These are phyloP conservation scores for Carassius carassius DNA, from an alignment of 2,113 vertebrate genomes.

Conservation along the genomic window DNA sequence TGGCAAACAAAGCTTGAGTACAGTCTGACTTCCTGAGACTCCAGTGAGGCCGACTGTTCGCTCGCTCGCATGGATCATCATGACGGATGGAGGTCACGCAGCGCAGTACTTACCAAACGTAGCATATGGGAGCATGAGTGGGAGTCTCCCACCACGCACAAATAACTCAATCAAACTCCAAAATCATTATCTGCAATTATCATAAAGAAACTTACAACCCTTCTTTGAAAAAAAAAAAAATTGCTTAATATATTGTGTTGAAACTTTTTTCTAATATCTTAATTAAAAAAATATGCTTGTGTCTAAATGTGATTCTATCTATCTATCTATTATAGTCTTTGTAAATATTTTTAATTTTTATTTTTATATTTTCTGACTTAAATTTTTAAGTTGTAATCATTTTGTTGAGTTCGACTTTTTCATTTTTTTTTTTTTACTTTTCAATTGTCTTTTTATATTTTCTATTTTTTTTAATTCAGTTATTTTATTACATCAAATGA, in stretches of 20 bases:
- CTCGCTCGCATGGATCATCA: slow-evolving; percentile 41
- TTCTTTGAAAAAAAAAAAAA: neutral
- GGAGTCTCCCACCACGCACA: neutral
- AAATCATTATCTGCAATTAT: slow-evolving; percentile 17
- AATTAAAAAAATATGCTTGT: neutral
- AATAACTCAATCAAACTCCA: slow-evolving; percentile 6
- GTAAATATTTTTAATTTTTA: too few species aligned
- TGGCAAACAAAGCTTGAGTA: slow-evolving; percentile 37
- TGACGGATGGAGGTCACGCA: slow-evolving; percentile 42
- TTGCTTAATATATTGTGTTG: neutral
- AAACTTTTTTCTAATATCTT: neutral
- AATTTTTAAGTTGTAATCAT: too few species aligned
- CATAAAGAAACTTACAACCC: slow-evolving; percentile 16
- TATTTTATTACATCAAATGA: too few species aligned
- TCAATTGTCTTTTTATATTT: too few species aligned
- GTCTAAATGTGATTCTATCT: neutral
- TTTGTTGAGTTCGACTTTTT: too few species aligned
- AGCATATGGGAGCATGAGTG: slow-evolving; percentile 39
- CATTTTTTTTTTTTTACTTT: too few species aligned
- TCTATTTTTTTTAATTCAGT: too few species aligned
- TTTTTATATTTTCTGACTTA: too few species aligned
- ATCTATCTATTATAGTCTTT: neutral
- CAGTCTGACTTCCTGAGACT: slow-evolving; percentile 33
- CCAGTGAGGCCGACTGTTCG: slow-evolving; percentile 36
- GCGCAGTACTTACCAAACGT: slow-evolving; percentile 39